Evolutionary conservation across 2,797 vertebrate genomes (phyloP).

Genomic region (Benthosema pterotum): DNA sequence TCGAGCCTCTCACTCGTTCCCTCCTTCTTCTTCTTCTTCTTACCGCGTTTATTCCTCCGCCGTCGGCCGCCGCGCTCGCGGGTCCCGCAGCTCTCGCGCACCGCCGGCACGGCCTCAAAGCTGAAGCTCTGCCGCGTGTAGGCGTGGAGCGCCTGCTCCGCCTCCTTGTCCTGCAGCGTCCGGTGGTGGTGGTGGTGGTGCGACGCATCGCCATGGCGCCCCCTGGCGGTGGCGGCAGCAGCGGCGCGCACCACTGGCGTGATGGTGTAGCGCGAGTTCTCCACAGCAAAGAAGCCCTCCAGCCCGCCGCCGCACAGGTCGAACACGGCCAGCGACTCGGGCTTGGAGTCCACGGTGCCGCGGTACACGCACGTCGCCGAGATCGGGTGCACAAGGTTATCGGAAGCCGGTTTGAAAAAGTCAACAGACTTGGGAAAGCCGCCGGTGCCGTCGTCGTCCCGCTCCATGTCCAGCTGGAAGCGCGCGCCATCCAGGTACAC

Average conservation of each 20-base stretch:
- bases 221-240: slow-evolving; percentile 41
- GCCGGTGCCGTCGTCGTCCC: slow-evolving; percentile 83
- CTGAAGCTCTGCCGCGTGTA: slow-evolving; percentile 85
- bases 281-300: slow-evolving; percentile 91
- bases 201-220: slow-evolving; percentile 63
- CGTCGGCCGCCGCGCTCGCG: slow-evolving; percentile 57
- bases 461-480: slow-evolving; percentile 92
- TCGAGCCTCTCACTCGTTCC: slow-evolving; percentile 7
- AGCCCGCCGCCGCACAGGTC: slow-evolving; percentile 89
- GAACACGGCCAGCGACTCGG: slow-evolving; percentile 90
- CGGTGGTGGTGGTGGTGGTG: slow-evolving; percentile 25
- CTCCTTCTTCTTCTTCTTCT: neutral
- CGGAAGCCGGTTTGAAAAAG: too few species aligned
- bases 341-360: slow-evolving; percentile 88
- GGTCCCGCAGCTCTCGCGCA: slow-evolving; percentile 68
- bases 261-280: slow-evolving; percentile 87
- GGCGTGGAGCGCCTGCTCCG: slow-evolving; percentile 73
- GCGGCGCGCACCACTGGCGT: slow-evolving; percentile 66
- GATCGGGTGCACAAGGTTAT: too few species aligned
- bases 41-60: slow-evolving; percentile 23
- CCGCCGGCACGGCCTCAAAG: slow-evolving; percentile 64
- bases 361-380: slow-evolving; percentile 85
- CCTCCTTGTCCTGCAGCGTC: slow-evolving; percentile 77
- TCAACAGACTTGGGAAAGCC: too few species aligned
- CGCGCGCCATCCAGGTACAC: slow-evolving; percentile 86